Evolutionary conservation across 2,113 vertebrate species (phyloP), one percentile per base, ranked within the genome.

Genomic region (Todiramphus chloris): DNA sequence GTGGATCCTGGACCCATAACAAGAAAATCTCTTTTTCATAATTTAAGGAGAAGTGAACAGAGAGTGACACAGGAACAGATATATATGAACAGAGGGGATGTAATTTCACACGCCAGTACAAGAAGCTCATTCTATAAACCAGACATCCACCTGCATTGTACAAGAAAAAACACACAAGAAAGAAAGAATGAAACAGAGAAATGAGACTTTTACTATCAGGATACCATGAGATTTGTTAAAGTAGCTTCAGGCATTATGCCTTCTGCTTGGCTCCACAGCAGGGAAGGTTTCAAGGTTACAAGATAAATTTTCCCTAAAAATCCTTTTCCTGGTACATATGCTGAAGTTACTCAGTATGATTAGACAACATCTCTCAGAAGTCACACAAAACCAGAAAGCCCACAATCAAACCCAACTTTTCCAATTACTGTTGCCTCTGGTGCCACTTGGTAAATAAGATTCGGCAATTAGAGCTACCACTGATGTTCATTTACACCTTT

Each of bases 61-160:
- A 33, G 56, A 25, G 59, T 20, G 41, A 46, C 43, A 55, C 0
- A n/a, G n/a, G 25, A 89, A 58, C 24, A 84, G 56, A n/a, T 39
- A 35, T n/a, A 4, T 9, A 43, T 1, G 4, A 27, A 53, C 11
- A 24, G 11, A 55, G 15, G 20, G 25, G 3, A 6, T 4, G 56
- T 41, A 31, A 50, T 75, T 85, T 30, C 10, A 2, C 28, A 35
- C 13, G n/a, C 43, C 0, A 0, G 68, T 20, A 46, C 33, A 43
- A 18, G 55, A n/a, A 69, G 33, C 24, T 62, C 20, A 21, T 58
- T 4, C 25, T 41, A 18, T 31, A n/a, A 59, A 67, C 44, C 9
- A 87, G 17, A 80, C 50, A 73, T 5, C 31, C 19, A 16, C 59
- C 37, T 12, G 12, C 31, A n/a, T 33, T 69, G 67, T 19, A 43